Percentiles rank a stretch among this genome's conserved stretches.
Evolutionary conservation across 2,888 invertebrate species (phyloP).

Genomic region (Sesia apiformis): DNA sequence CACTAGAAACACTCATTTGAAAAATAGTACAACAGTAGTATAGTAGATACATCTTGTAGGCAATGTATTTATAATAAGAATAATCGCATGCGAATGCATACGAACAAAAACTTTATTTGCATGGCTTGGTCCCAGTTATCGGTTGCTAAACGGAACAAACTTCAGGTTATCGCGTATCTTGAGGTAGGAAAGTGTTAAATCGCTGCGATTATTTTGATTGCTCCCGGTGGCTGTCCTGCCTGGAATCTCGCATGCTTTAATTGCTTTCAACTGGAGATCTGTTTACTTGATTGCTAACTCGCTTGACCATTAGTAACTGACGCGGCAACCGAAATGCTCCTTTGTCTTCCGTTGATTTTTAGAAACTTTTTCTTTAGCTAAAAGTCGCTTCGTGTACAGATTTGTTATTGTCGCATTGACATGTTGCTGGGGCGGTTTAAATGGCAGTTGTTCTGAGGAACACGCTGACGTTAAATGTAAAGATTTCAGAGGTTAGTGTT

Average conservation of each 20-base stretch:
- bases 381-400: conserved; percentile 32
- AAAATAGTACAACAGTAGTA: too few relatives aligned
- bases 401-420: conserved; percentile 9
- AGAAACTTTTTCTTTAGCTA: conserved; percentile 23
- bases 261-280: conserved; percentile 36
- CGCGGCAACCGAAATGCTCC: conserved; percentile 32
- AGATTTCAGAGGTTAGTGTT: neutral
- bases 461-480: conserved; percentile 3
- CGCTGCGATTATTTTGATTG: conserved; percentile 54
- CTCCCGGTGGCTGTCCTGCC: conserved; percentile 41
- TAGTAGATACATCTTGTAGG: too few relatives aligned
- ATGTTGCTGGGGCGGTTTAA: neutral
- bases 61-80: too few relatives aligned
- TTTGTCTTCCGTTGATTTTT: conserved; percentile 36
- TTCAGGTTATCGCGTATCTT: conserved; percentile 40
- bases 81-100: too few relatives aligned
- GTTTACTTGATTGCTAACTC: conserved; percentile 24
- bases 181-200: conserved; percentile 62
- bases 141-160: neutral
- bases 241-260: conserved; percentile 54
- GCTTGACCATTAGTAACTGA: conserved; percentile 54
- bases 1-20: too few relatives aligned
- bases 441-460: neutral
- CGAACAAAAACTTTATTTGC: too few relatives aligned
- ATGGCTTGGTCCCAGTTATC: too few relatives aligned